These are phyloP conservation scores for Morelia viridis DNA, from an alignment of 2,797 vertebrate species.

Conservation along the genomic window DNA sequence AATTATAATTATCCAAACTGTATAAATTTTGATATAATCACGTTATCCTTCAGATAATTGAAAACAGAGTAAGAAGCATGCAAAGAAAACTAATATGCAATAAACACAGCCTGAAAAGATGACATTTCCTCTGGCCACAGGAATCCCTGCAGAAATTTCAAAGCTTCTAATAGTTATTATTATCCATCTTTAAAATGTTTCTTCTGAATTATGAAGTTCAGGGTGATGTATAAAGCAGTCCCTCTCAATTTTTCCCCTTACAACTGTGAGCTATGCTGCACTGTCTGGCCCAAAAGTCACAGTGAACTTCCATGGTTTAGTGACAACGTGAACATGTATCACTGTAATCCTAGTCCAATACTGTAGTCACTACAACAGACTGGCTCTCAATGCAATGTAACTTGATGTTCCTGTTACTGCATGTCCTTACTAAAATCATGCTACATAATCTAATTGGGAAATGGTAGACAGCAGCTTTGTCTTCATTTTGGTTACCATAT, in stretches of 20 bases:
- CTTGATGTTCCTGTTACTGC: not conserved
- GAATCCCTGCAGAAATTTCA: not conserved
- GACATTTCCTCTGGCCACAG: not conserved
- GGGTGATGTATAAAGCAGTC: not conserved
- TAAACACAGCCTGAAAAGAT: not conserved
- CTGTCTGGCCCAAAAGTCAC: not conserved
- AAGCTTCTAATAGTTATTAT: not conserved
- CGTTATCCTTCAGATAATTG: not conserved
- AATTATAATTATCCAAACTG: not conserved
- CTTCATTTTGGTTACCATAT: not conserved
- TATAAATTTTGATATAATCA: not conserved
- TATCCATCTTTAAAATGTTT: not conserved
- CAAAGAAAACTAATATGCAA: not conserved
- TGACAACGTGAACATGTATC: not conserved
- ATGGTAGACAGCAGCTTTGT: not conserved
- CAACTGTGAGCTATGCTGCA: not conserved
- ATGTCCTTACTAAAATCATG: not conserved
- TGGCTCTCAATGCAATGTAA: not conserved
- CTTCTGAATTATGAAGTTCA: not conserved
- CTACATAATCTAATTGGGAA: not conserved
- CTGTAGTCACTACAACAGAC: not conserved
- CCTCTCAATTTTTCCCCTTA: not conserved
- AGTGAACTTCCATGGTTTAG: not conserved
- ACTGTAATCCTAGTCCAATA: not conserved
- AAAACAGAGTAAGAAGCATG: not conserved